Conservation (phyloP, 92 coral and sea anemone species). For the Epizoanthus rinbou region DNA sequence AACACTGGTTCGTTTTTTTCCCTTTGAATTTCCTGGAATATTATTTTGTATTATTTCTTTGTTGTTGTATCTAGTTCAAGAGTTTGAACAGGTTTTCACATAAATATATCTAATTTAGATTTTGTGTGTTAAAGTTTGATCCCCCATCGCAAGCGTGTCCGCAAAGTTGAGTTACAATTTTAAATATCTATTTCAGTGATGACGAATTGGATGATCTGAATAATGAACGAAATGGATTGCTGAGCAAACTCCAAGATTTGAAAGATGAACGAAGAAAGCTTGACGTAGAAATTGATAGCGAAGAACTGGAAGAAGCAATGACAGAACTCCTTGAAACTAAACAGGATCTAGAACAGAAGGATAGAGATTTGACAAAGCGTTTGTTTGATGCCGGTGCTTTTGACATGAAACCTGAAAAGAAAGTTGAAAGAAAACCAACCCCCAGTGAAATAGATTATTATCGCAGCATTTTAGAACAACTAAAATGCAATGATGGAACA, state of each 20-base stretch:
- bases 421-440: slow-evolving; percentile 26
- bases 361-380: slow-evolving; percentile 36
- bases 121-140: no score
- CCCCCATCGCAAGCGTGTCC: no score
- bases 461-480: slow-evolving; percentile 44
- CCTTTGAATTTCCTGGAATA: no score
- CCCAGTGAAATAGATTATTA: slow-evolving; percentile 44
- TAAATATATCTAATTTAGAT: no score
- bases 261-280: slow-evolving; percentile 55
- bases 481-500: slow-evolving; percentile 62
- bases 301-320: slow-evolving; percentile 61
- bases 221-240: slow-evolving; percentile 42
- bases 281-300: slow-evolving; percentile 64
- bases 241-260: slow-evolving; percentile 49
- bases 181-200: neutral
- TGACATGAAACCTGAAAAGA: slow-evolving; percentile 47
- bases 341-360: slow-evolving; percentile 51
- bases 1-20: no score
- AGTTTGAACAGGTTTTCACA: no score
- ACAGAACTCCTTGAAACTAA: slow-evolving; percentile 46
- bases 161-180: no score
- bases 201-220: slow-evolving; percentile 19
- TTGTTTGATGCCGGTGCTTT: slow-evolving; percentile 50
- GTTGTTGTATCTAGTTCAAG: no score
- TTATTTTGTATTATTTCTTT: no score